Evolutionary conservation across 2,113 vertebrate species (phyloP).

Genomic region (Gadus chalcogrammus): DNA sequence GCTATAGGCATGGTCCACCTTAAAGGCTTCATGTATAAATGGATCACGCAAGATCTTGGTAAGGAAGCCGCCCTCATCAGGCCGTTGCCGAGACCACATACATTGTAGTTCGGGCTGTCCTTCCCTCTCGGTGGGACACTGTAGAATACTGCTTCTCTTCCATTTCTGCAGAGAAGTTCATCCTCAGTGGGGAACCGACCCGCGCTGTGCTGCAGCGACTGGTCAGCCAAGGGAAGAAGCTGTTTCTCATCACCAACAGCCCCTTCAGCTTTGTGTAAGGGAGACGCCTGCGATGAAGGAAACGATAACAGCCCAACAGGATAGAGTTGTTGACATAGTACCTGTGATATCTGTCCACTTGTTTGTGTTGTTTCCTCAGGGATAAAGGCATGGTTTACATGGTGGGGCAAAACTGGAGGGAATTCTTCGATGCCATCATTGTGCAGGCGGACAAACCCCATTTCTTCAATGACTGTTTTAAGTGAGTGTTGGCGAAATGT

Average conservation of each 20-base stretch:
- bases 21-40: conserved; percentile 85
- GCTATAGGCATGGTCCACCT: conserved; percentile 82
- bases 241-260: conserved; percentile 87
- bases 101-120: not conserved
- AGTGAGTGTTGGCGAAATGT: conserved; percentile 61
- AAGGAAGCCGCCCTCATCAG: conserved; percentile 37
- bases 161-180: conserved; percentile 74
- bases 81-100: not conserved
- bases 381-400: conserved; percentile 85
- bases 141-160: not conserved
- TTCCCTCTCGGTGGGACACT: too few relatives aligned
- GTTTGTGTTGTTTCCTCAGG: conserved; percentile 43
- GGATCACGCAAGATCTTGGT: conserved; percentile 83
- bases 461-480: conserved; percentile 83
- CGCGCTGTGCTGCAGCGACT: conserved; percentile 78
- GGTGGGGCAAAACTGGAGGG: conserved; percentile 82
- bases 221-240: conserved; percentile 74
- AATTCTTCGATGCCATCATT: conserved; percentile 82
- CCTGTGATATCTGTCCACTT: not conserved
- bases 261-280: conserved; percentile 86
- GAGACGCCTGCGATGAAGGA: not conserved
- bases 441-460: conserved; percentile 85
- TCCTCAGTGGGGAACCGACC: conserved; percentile 77
- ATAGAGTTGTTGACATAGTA: too few relatives aligned
- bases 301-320: not conserved